These are phyloP conservation scores for Priocnemis perturbator DNA, from an alignment of 2,888 invertebrate species.

Conservation along the genomic window DNA sequence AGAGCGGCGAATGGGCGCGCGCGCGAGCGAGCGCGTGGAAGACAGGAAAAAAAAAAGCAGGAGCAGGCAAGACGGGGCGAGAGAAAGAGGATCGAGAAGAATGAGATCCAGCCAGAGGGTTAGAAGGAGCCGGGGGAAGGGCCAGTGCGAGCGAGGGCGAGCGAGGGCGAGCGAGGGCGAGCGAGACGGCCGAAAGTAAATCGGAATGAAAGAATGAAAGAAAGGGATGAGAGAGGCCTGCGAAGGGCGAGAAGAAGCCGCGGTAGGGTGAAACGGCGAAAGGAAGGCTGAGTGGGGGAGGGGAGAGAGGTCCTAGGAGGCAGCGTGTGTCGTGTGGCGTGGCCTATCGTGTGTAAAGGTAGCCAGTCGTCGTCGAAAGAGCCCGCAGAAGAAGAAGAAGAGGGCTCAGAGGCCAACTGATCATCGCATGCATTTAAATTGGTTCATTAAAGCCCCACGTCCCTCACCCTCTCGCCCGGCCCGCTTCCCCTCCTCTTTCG, in stretches of 20 bases:
- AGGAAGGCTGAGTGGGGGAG: conserved; percentile 14
- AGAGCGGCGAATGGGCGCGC: conserved; percentile 21
- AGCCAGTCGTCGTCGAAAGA: conserved; percentile 63
- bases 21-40: too few relatives aligned
- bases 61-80: conserved; percentile 13
- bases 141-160: background rate
- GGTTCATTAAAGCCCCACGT: conserved; percentile 74
- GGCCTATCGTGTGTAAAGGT: conserved; percentile 62
- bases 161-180: background rate
- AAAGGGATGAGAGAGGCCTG: conserved; percentile 17
- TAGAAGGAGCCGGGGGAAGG: conserved; percentile 2
- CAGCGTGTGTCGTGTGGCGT: conserved; percentile 61
- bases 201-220: conserved; percentile 22
- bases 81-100: conserved; percentile 26
- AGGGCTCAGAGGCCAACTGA: conserved; percentile 74
- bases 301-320: conserved; percentile 53
- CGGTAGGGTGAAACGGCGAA: conserved; percentile 14
- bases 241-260: conserved; percentile 1
- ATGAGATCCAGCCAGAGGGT: conserved; percentile 6
- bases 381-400: conserved; percentile 55
- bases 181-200: conserved; percentile 26
- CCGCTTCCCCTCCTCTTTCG: conserved; percentile 47
- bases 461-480: conserved; percentile 40
- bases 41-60: conserved; percentile 20
- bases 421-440: conserved; percentile 76